Evolutionary conservation across 2,888 invertebrate genomes (phyloP), one percentile per base, ranked within the genome.

Genomic region (Anoplius nigerrimus): DNA sequence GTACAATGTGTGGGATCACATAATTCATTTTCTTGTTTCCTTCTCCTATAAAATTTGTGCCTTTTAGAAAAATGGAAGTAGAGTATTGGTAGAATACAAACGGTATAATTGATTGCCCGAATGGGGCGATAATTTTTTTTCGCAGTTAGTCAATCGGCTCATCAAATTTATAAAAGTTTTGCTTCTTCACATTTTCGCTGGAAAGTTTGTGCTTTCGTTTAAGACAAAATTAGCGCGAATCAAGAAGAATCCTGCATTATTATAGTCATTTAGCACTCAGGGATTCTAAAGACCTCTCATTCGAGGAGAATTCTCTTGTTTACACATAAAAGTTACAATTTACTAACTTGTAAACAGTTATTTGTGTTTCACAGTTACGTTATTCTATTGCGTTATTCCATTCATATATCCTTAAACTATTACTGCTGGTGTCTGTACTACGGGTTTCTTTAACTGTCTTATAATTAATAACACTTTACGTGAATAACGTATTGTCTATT

Each of bases 401-500:
- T 64, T 57, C 66, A 72, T 70, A 62, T 74, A 66, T 34, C 11
- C 69, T 75, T 74, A 72, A 54, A 65, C 65, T 34, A 60, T 73
- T 80, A 69, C 58, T 71, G 66, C 48, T 71, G 63, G 66, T 72
- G 68, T 81, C 62, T 67, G 63, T 61, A 73, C 69, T 77, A 74
- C 71, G 62, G 46, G 69, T 71, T 69, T 59, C 24, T 72, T 74
- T 65, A 77, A 70, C 61, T 71, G 46, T 56, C 68, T 72, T 80
- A 75, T 51, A 65, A 62, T 72, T 74, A 75, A 59, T 69, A 81
- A 80, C 74, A 74, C 65, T 70, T 82, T 80, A 84, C 74, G 71
- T 72, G 80, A 76, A 81, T 80, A 81, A 75, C 71, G 84, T 86
- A 86, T 86, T 86, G 86, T 86, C 86, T 86, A 86, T 85, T 76